Percentiles rank a stretch among this genome's conserved stretches.
phyloP scores from a whole-genome alignment of 2,888 invertebrate genomes.

The Thecophora atra region DNA sequence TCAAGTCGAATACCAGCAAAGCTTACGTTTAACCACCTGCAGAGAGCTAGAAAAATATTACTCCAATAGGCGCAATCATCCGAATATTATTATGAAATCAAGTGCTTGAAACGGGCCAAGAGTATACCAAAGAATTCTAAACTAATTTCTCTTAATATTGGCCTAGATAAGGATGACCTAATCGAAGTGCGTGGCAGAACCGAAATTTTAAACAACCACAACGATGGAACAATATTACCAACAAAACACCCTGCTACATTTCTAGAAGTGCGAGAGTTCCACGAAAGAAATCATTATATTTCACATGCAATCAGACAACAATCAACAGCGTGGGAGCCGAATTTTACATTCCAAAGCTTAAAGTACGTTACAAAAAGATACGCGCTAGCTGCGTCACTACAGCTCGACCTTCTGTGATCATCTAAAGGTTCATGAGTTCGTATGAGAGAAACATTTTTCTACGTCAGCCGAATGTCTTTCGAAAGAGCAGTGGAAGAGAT shows the following conservation, averaged over 20 bases:
- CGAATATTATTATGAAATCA: slow-evolving; percentile 39
- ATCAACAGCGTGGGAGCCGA: slow-evolving; percentile 40
- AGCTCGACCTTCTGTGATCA: too few relatives aligned
- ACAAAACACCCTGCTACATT: slow-evolving; percentile 39
- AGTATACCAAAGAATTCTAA: slow-evolving; percentile 32
- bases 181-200: slow-evolving; percentile 37
- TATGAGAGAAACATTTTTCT: too few relatives aligned
- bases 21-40: slow-evolving; percentile 19
- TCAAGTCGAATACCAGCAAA: background rate
- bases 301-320: slow-evolving; percentile 41
- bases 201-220: slow-evolving; percentile 37
- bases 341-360: slow-evolving; percentile 39
- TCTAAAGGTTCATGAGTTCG: too few relatives aligned
- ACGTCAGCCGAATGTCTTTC: too few relatives aligned
- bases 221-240: slow-evolving; percentile 34
- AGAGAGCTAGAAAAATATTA: slow-evolving; percentile 25
- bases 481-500: too few relatives aligned
- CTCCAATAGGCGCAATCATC: slow-evolving; percentile 31
- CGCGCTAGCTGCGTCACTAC: slow-evolving; percentile 39
- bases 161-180: slow-evolving; percentile 36
- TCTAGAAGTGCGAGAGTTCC: slow-evolving; percentile 35
- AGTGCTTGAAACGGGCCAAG: slow-evolving; percentile 34
- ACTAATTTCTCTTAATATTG: slow-evolving; percentile 36
- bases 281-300: slow-evolving; percentile 37
- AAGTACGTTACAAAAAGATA: slow-evolving; percentile 40